Evolutionary conservation across 2,888 invertebrate species (phyloP).

Genomic region (Pherbina coryleti): DNA sequence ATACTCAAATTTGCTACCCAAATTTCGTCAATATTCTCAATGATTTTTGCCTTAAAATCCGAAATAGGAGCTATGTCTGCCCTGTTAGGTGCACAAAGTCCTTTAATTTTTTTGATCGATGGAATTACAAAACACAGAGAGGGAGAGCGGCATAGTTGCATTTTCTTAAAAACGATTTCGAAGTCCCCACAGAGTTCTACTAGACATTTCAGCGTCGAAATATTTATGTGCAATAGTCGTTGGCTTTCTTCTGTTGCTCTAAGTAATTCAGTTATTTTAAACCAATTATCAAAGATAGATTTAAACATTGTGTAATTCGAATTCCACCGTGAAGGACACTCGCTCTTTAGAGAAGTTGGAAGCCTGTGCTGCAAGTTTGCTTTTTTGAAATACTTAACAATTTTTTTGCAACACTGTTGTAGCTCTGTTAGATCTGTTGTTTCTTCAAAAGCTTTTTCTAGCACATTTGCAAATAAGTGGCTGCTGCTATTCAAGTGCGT

Average conservation of each 20-base stretch:
- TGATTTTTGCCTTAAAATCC: neutral
- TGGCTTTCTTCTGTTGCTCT: conserved; percentile 17
- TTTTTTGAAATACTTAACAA: conserved; percentile 42
- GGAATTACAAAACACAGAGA: neutral
- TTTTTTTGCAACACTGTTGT: conserved; percentile 21
- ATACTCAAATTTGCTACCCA: conserved; percentile 24
- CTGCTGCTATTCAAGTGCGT: conserved; percentile 40
- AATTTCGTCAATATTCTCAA: conserved; percentile 1
- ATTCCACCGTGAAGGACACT: conserved; percentile 43
- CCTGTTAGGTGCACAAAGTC: neutral
- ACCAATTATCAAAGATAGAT: conserved; percentile 35
- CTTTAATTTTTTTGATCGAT: neutral
- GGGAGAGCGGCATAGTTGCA: neutral
- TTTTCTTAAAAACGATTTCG: conserved; percentile 27
- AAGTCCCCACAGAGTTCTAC: conserved; percentile 32
- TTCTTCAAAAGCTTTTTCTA: conserved; percentile 33
- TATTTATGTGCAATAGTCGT: conserved; percentile 34
- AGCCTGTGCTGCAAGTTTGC: conserved; percentile 44
- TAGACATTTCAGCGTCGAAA: conserved; percentile 19
- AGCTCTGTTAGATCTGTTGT: neutral
- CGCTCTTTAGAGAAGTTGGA: conserved; percentile 38
- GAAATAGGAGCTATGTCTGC: neutral
- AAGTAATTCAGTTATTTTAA: conserved; percentile 19
- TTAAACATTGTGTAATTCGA: conserved; percentile 39
- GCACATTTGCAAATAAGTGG: conserved; percentile 42